A percentile compares a stretch with the other conserved stretches of the same genome.
Evolutionary conservation across 2,113 vertebrate species (phyloP).

Genomic region (Corythoichthys haematopterus): DNA sequence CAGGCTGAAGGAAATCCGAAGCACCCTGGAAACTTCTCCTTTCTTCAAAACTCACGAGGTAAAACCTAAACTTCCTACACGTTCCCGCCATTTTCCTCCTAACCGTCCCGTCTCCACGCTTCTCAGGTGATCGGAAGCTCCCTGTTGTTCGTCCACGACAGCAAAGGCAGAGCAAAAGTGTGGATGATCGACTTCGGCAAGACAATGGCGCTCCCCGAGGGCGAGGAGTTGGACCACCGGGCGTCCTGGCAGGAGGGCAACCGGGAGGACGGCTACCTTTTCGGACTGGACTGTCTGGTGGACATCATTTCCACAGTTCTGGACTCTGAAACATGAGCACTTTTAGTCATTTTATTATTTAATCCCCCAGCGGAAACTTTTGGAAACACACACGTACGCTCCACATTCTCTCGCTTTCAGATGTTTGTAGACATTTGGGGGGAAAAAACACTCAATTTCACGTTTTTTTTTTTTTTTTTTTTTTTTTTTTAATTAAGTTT

Average conservation of each 20-base stretch:
- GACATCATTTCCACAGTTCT: slow-evolving; percentile 85
- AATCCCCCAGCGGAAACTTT: slow-evolving; percentile 21
- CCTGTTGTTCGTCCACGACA: slow-evolving; percentile 94
- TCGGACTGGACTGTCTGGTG: slow-evolving; percentile 89
- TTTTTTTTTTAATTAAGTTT: too few species aligned
- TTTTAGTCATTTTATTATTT: neutral
- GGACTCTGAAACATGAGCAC: slow-evolving; percentile 50
- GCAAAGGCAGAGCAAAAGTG: slow-evolving; percentile 87
- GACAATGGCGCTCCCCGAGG: slow-evolving; percentile 87
- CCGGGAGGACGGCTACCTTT: slow-evolving; percentile 94
- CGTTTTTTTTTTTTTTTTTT: too few species aligned
- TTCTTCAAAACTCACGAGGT: slow-evolving; percentile 98
- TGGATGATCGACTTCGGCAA: slow-evolving; percentile 99
- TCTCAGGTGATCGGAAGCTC: slow-evolving; percentile 95
- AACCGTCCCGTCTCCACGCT: neutral
- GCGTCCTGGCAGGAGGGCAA: slow-evolving; percentile 88
- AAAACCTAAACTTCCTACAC: slow-evolving; percentile 3
- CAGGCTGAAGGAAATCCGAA: slow-evolving; percentile 81
- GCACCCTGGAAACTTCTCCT: slow-evolving; percentile 81
- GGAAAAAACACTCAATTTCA: neutral
- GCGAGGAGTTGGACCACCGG: slow-evolving; percentile 83
- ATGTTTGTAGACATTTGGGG: neutral
- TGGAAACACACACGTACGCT: slow-evolving; percentile 8
- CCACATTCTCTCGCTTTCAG: neutral
- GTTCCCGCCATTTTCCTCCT: neutral